phyloP scores from a whole-genome alignment of 2,113 vertebrate species.

The Apistogramma diplotaenia region DNA sequence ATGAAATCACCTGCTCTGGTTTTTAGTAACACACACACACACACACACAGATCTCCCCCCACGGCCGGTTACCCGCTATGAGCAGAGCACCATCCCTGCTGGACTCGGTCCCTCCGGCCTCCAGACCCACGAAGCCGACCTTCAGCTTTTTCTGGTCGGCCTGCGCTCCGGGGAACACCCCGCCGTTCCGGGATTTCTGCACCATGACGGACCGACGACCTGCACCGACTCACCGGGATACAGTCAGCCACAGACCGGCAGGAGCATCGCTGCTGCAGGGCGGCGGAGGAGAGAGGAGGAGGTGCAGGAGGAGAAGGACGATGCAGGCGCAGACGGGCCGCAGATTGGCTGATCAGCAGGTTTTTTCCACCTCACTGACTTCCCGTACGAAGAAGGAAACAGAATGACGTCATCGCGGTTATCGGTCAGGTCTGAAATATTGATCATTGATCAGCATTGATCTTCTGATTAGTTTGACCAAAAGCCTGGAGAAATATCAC shows the following conservation, averaged over 20 bases:
- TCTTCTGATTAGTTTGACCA: background rate
- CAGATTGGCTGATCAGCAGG: constrained; percentile 31
- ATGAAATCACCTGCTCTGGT: background rate
- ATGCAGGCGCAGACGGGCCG: background rate
- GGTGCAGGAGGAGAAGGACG: background rate
- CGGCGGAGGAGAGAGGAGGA: background rate
- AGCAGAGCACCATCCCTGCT: constrained; percentile 91
- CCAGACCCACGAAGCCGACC: constrained; percentile 95
- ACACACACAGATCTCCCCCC: too few species aligned
- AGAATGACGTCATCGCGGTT: constrained; percentile 27
- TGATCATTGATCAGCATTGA: background rate
- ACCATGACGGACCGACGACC: constrained; percentile 78
- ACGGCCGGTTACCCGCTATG: constrained; percentile 73
- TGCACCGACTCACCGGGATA: background rate
- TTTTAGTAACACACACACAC: too few species aligned
- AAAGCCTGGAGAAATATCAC: background rate
- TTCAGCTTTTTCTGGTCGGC: constrained; percentile 93
- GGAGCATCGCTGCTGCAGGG: constrained; percentile 36
- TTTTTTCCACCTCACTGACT: constrained; percentile 11
- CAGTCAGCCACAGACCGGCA: background rate
- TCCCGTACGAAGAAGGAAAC: constrained; percentile 25
- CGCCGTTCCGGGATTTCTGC: constrained; percentile 94
- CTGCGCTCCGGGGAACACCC: constrained; percentile 86
- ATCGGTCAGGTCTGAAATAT: background rate
- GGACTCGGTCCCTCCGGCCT: constrained; percentile 86